Percentiles rank a stretch among this genome's conserved stretches.
Conservation (phyloP, 2,888 invertebrate genomes). For the Lysandra coridon region DNA sequence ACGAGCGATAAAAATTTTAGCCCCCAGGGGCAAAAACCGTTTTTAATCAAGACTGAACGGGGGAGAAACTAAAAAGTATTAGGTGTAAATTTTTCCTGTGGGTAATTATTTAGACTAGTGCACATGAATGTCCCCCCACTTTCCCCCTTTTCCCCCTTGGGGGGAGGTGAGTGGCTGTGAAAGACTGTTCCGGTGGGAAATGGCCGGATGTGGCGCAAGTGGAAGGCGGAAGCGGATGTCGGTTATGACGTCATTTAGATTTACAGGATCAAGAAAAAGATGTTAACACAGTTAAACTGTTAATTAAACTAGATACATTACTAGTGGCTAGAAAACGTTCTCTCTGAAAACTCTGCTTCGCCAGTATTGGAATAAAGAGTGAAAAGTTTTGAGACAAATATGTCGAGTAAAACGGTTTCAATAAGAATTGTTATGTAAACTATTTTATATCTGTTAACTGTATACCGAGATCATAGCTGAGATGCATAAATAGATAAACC, state of each 20-base stretch:
- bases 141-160: not conserved
- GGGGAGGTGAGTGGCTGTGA: conserved; percentile 26
- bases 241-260: not conserved
- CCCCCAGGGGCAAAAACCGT: not conserved
- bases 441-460: no score
- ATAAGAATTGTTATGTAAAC: no score
- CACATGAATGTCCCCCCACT: not conserved
- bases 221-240: not conserved
- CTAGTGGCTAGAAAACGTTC: no score
- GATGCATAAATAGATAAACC: no score
- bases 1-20: not conserved
- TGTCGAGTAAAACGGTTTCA: no score
- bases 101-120: conserved; percentile 22
- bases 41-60: conserved; percentile 3
- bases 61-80: not conserved
- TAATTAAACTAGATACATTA: no score
- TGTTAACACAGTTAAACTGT: not conserved
- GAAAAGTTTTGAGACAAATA: no score
- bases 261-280: not conserved
- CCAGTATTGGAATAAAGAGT: no score
- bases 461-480: no score
- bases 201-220: conserved; percentile 32
- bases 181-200: conserved; percentile 34
- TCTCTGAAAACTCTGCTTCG: no score
- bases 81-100: conserved; percentile 17